Conservation (phyloP, 2,888 invertebrate genomes). For the Aproaerema taeniolella region DNA sequence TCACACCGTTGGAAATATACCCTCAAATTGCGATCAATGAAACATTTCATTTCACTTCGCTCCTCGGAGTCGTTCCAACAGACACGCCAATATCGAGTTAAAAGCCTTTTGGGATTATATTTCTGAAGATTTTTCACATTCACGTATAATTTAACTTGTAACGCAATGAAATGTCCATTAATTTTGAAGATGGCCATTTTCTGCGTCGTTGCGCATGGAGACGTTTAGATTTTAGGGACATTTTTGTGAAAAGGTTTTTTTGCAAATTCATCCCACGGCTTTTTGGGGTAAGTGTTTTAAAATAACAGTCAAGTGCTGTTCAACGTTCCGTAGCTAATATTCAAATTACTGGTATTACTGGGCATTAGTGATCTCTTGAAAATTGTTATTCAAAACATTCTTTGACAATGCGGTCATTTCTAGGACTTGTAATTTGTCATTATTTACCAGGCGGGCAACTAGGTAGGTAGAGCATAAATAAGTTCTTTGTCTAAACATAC, state of each 20-base stretch:
- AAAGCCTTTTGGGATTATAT: slow-evolving; percentile 37
- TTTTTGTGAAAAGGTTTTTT: slow-evolving; percentile 40
- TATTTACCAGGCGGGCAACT: no score
- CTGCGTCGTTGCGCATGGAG: slow-evolving; percentile 51
- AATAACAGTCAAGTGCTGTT: neutral
- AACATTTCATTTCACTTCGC: slow-evolving; percentile 26
- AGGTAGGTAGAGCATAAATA: no score
- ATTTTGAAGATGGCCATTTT: slow-evolving; percentile 70
- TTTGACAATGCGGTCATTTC: no score
- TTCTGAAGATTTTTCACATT: slow-evolving; percentile 47
- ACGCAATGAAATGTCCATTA: slow-evolving; percentile 74
- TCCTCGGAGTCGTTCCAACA: slow-evolving; percentile 21
- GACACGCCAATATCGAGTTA: slow-evolving; percentile 29
- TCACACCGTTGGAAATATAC: neutral
- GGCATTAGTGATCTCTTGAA: no score
- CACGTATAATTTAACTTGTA: slow-evolving; percentile 69
- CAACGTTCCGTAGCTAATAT: neutral
- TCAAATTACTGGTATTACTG: no score
- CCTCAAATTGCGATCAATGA: slow-evolving; percentile 14
- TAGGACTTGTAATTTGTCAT: no score
- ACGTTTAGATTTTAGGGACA: slow-evolving; percentile 46
- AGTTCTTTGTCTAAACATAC: no score
- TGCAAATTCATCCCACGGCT: slow-evolving; percentile 28
- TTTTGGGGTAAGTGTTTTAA: neutral
- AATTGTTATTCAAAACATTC: no score